Conservation (phyloP, 1,140 invertebrate species). For the Drosophila serrata region DNA sequence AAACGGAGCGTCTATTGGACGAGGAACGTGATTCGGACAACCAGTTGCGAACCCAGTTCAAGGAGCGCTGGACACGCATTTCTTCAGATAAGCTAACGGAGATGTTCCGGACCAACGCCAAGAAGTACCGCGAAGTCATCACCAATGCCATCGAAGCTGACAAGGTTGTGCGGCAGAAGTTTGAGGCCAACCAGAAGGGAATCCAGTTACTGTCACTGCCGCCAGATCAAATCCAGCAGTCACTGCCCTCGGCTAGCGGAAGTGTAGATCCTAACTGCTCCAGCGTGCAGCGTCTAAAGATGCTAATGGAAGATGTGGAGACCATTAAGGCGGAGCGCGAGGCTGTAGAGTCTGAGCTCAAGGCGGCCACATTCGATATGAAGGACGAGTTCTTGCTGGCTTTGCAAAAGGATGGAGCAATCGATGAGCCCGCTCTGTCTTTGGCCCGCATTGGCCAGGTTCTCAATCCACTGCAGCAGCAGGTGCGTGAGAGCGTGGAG, state of each 20-base stretch:
- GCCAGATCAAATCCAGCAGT: constrained; percentile 88
- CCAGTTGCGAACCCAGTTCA: constrained; percentile 95
- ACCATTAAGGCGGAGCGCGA: constrained; percentile 95
- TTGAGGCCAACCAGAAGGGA: constrained; percentile 91
- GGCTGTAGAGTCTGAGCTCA: constrained; percentile 94
- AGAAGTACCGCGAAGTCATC: constrained; percentile 97
- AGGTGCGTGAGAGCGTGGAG: constrained; percentile 91
- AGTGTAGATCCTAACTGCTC: constrained; percentile 87
- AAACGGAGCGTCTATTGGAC: constrained; percentile 94
- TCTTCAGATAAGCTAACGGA: constrained; percentile 95
- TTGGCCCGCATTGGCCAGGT: constrained; percentile 91
- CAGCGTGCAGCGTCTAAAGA: constrained; percentile 89
- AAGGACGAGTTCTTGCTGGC: constrained; percentile 93
- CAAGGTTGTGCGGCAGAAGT: constrained; percentile 94
- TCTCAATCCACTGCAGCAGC: constrained; percentile 93
- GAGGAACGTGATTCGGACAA: constrained; percentile 97
- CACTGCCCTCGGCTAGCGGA: constrained; percentile 88
- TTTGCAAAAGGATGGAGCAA: constrained; percentile 92
- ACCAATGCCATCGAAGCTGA: constrained; percentile 93
- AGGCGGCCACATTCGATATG: constrained; percentile 94
- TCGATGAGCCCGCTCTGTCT: constrained; percentile 94
- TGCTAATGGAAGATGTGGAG: constrained; percentile 94
- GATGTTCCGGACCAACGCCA: constrained; percentile 93
- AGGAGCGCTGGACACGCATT: constrained; percentile 95
- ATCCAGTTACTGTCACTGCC: constrained; percentile 94